Base-by-base conservation (phyloP, 2,113 vertebrate genomes). In the Labeo catla region DNA sequence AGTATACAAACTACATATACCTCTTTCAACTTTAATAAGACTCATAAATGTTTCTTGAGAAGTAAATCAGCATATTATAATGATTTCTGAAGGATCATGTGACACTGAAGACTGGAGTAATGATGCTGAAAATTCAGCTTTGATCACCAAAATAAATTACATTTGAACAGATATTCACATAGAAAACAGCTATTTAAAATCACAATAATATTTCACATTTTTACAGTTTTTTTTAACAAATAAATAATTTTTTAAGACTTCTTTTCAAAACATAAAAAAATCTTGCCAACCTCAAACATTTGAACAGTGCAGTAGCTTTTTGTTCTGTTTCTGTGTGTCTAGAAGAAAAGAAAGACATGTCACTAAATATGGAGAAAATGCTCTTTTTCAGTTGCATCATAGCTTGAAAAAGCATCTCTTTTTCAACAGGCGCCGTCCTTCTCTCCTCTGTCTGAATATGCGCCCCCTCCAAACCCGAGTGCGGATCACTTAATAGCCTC, bases 401-500 rank as follows among this genome's bases (percentile, higher is more conserved):
- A 50, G 9, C 8, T 10, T 50, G 50, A 39, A 21, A 39, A 52
- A 52, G 8, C 81, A 84, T 86, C 52, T 19, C n/a, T 91, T 92
- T 90, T 87, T 87, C 93, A 91, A n/a, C 93, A 97, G 96, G 93
- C 91, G 1, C 86, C 93, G 6, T 91, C 93, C 66, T 94, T 95
- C 91, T 91, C 94, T 88, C 94, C 95, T 57, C 89, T 96, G 52
- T 97, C 96, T 61, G 96, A 97, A 93, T 97, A 96, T 90, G 96
- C 96, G 81, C 96, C 96, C 73, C 96, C 96, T 19, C 94, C 91
- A 6, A 96, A 96, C 91, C 95, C 96, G 78, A 97, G 95, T 89
- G 93, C 96, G 8, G 96, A 97, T 90, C 96, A 97, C 90, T 93
- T 97, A 86, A 93, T 97, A 92, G 96, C 96, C 76, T 93, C 94